Evolutionary conservation across 2,113 vertebrate species (phyloP).

Genomic region (Meles meles): DNA sequence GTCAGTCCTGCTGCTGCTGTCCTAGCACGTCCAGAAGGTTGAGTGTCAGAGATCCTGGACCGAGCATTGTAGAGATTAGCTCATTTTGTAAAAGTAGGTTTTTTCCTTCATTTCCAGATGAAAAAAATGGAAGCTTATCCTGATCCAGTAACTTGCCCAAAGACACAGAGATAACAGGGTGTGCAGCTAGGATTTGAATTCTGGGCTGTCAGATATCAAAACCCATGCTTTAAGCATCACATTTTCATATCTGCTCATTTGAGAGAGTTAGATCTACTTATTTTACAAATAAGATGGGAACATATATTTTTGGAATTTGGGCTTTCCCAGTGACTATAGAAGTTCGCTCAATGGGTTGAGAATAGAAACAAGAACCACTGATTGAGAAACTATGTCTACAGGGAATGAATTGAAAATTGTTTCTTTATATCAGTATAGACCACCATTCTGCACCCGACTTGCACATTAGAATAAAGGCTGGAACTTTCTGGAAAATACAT

Average conservation of each 20-base stretch:
- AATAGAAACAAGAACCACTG: neutral
- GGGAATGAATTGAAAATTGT: neutral
- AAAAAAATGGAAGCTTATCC: neutral
- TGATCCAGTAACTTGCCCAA: neutral
- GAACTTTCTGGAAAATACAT: neutral
- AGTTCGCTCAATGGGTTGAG: neutral
- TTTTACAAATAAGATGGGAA: neutral
- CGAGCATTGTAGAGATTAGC: neutral
- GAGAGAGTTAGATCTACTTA: neutral
- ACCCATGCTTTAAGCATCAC: neutral
- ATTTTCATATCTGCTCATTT: neutral
- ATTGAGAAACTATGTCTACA: neutral
- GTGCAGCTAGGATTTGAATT: neutral
- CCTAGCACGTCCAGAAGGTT: neutral
- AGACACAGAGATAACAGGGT: neutral
- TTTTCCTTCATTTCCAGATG: neutral
- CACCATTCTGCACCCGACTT: neutral
- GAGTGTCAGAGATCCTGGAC: neutral
- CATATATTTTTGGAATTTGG: neutral
- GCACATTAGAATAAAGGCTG: neutral
- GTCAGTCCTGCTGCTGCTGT: neutral
- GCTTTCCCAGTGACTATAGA: neutral
- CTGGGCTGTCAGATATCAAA: neutral
- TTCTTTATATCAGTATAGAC: neutral
- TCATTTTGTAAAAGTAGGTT: neutral